A percentile compares a stretch with the other conserved stretches of the same genome.
Conservation (phyloP, 2,888 invertebrate genomes). For the Cosmia pyralina region DNA sequence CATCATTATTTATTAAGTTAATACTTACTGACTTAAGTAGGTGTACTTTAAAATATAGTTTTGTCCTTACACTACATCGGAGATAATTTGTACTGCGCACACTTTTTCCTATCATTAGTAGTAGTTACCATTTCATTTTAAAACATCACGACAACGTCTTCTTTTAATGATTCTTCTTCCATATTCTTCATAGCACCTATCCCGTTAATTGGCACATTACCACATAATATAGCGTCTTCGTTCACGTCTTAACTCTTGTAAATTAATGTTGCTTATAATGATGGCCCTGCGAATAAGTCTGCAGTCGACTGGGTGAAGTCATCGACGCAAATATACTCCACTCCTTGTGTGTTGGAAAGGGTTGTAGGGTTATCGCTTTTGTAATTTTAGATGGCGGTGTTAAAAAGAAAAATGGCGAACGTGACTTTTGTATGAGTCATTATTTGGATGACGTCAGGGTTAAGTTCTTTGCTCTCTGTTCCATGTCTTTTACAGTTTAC, state of each 20-base stretch:
- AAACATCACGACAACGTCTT: conserved; percentile 11
- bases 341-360: conserved; percentile 55
- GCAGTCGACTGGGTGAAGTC: conserved; percentile 80
- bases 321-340: conserved; percentile 70
- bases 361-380: conserved; percentile 61
- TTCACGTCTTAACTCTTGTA: conserved; percentile 48
- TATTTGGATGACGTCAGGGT: conserved; percentile 24
- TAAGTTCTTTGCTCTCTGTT: conserved; percentile 12
- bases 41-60: conserved; percentile 8
- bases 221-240: conserved; percentile 13
- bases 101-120: conserved; percentile 9
- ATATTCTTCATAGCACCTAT: conserved; percentile 24
- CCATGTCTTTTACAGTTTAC: conserved; percentile 7
- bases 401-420: conserved; percentile 42
- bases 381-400: conserved; percentile 40
- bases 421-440: conserved; percentile 29
- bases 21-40: not conserved
- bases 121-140: not conserved
- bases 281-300: conserved; percentile 76
- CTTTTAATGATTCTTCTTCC: not conserved
- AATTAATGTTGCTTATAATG: conserved; percentile 69
- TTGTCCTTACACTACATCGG: not conserved
- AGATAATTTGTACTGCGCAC: not conserved
- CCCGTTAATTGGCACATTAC: conserved; percentile 39
- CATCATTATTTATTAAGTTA: not conserved